Evolutionary conservation across 1,140 invertebrate species (phyloP).

Genomic region (Diprion similis): DNA sequence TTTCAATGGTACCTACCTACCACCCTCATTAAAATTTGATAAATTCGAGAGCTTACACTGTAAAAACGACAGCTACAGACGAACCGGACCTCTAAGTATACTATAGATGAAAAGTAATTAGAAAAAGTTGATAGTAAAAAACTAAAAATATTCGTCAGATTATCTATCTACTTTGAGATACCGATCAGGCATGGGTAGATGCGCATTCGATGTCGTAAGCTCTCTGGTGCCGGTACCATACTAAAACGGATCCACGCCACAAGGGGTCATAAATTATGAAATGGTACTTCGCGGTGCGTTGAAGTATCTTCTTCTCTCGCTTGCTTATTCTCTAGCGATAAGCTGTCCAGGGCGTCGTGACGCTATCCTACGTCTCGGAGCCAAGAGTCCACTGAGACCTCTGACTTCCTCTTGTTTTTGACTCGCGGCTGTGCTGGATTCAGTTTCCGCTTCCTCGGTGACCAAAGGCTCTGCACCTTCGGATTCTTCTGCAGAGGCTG

Average conservation of each 20-base stretch:
- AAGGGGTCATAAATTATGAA: background rate
- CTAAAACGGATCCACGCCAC: background rate
- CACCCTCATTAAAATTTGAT: background rate
- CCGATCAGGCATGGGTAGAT: background rate
- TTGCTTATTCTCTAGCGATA: constrained; percentile 24
- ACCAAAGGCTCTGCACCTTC: constrained; percentile 58
- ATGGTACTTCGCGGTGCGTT: background rate
- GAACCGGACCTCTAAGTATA: background rate
- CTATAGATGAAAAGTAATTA: no score
- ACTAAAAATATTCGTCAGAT: background rate
- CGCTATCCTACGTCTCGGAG: constrained; percentile 66
- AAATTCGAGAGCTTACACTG: background rate
- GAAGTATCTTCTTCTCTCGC: background rate
- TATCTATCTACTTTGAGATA: background rate
- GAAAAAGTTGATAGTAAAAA: background rate
- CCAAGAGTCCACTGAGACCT: constrained; percentile 65
- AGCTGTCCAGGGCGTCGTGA: constrained; percentile 64
- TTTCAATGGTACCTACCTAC: background rate
- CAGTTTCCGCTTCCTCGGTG: constrained; percentile 55
- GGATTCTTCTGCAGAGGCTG: constrained; percentile 36
- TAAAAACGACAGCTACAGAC: background rate
- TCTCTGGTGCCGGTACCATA: background rate
- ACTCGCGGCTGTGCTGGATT: constrained; percentile 51
- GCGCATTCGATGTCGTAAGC: background rate
- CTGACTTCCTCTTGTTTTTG: constrained; percentile 61